Base-by-base conservation (phyloP, 64 coral and sea anemone species). In the Pocillopora verrucosa region DNA sequence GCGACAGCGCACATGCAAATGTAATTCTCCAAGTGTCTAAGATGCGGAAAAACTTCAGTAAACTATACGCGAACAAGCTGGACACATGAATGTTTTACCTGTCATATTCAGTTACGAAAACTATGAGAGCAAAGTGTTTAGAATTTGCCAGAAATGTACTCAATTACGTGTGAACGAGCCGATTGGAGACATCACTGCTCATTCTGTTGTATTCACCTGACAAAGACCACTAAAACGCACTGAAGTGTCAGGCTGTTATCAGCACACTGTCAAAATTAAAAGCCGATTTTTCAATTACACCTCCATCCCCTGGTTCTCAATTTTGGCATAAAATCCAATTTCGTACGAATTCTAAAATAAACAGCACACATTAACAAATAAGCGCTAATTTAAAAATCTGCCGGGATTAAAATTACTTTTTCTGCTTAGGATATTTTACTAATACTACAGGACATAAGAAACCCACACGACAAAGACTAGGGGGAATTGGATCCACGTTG, bases 341-440 rank as follows among this genome's bases (percentile, higher is more conserved):
- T 83, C 22, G 10, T 15, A 1, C 16, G 12, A 36, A 41, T 30
- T 72, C 20, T 58, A 57, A 85, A 85, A 64, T 85, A 56, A 85
- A 85, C 82, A 84, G 5, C 61, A 36, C 36, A 84, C 34, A 57
- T 65, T 67, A 70, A 72, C 63, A 85, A 85, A 85, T 19, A 26
- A 65, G 36, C 37, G 38, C 22, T 72, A 85, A 85, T 85, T 58
- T 72, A 22, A 85, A 85, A 85, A 67, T 41, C 72, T 63, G 57
- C 64, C 69, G 20, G 41, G 68, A 57, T 51, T 51, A 72, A 58
- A 70, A 72, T 57, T 72, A 20, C 34, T 38, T 22, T 77, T 22
- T 7, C 36, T 22, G 19, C 22, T 70, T 56, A 15, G 19, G 75
- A 45, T 56, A 77, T 77, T 77, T 77, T 51, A 51, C 45, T 77